These are phyloP conservation scores for Dicerorhinus sumatrensis DNA, from an alignment of 2,113 vertebrate genomes.

Conservation along the genomic window DNA sequence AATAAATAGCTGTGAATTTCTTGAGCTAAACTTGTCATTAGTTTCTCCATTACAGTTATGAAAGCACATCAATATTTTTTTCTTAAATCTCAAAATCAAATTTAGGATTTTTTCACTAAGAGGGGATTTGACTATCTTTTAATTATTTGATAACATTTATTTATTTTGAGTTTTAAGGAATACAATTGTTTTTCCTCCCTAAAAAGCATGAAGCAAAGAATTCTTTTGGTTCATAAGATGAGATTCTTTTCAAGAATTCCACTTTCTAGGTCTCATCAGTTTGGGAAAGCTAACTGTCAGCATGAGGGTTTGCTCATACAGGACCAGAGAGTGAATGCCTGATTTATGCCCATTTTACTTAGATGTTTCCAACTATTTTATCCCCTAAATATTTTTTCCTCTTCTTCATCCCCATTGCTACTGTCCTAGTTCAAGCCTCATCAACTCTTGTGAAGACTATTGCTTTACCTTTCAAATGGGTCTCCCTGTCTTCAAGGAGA, in stretches of 20 bases:
- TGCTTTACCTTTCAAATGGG: neutral
- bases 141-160: neutral
- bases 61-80: neutral
- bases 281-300: neutral
- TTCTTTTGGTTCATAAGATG: neutral
- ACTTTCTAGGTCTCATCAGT: neutral
- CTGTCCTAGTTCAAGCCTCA: neutral
- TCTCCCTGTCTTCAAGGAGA: neutral
- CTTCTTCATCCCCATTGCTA: neutral
- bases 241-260: neutral
- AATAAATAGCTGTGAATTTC: neutral
- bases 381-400: neutral
- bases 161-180: neutral
- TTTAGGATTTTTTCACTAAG: neutral
- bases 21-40: neutral
- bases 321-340: neutral
- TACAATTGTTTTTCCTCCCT: neutral
- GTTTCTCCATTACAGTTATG: neutral
- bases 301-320: neutral
- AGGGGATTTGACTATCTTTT: neutral
- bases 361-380: neutral
- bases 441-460: neutral
- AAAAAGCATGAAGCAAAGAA: neutral
- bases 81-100: neutral
- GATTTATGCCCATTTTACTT: neutral